Base-by-base conservation (phyloP, 1,140 invertebrate genomes). In the Drosophila sp. region DNA sequence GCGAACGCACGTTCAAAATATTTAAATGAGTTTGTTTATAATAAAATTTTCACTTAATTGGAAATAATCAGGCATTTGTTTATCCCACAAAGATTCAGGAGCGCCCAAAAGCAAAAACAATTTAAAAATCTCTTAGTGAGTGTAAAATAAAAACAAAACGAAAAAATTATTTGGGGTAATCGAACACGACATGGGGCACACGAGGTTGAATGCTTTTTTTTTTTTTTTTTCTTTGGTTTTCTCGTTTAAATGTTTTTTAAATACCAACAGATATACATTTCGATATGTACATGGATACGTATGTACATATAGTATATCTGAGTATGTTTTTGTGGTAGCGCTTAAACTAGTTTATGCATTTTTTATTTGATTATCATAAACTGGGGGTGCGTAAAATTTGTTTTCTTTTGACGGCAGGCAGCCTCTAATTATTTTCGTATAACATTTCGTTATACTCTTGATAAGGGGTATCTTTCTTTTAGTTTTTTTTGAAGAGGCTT, bases 21-120 rank as follows among this genome's bases (percentile, higher is more conserved):
- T 86, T 86, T 86, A 86, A 87, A 87, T 86, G 72, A 79, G 83
- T 80, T 84, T 89, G 84, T 89, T 89, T 89, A 89, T 89, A 89
- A 89, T 89, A 89, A 89, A 89, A 89, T 89, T 89, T 89, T 89
- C 84, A 89, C 84, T 89, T 89, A 84, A 89, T 89, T 89, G 80
- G 84, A 89, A 82, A 89, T 84, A 83, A 89, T 89, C 84, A 71
- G 69, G 77, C 70, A 78, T 80, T 50, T 89, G 78, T 73, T 79
- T 72, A 79, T 69, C 64, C 33, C 60, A 55, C 58, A 66, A 17
- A 56, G 71, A 62, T 62, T 41, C 66, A 38, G 32, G 64, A 76
- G 50, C 41, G 68, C 66, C 66, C 64, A 65, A 35, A 65, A 75
- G 60, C 66, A 73, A 67, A 38, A 68, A 71, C 60, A 75, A 76